These are phyloP conservation scores for Mylabris sibirica DNA, from an alignment of 2,888 invertebrate genomes.

Conservation along the genomic window DNA sequence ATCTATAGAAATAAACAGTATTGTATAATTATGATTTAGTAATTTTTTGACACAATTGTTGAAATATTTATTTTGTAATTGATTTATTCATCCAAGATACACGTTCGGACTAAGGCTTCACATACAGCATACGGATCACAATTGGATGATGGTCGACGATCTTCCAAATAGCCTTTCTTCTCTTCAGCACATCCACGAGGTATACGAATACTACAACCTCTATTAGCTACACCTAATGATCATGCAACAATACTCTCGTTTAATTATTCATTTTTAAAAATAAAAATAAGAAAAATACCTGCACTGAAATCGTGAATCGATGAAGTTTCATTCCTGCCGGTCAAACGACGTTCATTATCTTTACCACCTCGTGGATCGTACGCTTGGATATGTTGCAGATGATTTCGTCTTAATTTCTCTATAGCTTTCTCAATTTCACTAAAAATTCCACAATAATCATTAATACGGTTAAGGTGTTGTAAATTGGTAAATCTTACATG, in stretches of 20 bases:
- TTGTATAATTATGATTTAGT: too few relatives aligned
- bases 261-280: conserved; percentile 53
- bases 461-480: background rate
- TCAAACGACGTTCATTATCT: conserved; percentile 95
- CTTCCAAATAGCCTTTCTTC: conserved; percentile 94
- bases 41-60: too few relatives aligned
- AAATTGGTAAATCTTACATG: conserved; percentile 61
- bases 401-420: conserved; percentile 90
- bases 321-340: conserved; percentile 95
- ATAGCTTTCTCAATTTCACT: conserved; percentile 96
- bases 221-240: conserved; percentile 83
- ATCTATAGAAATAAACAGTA: background rate
- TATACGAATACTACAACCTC: conserved; percentile 93
- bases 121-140: conserved; percentile 90
- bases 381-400: conserved; percentile 92
- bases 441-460: conserved; percentile 29
- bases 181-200: conserved; percentile 90
- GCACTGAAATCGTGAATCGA: conserved; percentile 96
- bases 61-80: background rate
- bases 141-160: conserved; percentile 91
- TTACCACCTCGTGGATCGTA: conserved; percentile 96
- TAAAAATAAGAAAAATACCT: conserved; percentile 60
- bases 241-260: conserved; percentile 55
- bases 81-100: conserved; percentile 78
- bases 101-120: conserved; percentile 86